Conservation (phyloP, 53 echinoderm and acorn worm genomes). For the Pentamera pediparva region DNA sequence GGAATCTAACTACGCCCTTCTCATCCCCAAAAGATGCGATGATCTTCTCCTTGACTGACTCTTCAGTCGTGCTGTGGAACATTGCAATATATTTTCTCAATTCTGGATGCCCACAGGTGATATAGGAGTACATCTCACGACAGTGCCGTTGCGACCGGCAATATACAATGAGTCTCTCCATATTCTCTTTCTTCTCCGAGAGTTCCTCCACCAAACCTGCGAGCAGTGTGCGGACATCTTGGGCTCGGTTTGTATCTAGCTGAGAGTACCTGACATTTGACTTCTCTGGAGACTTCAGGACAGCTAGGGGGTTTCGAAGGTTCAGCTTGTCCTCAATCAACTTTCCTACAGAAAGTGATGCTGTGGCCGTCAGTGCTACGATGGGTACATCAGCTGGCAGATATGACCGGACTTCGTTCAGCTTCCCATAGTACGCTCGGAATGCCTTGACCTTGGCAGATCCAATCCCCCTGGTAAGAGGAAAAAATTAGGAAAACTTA, state of each 20-base stretch:
- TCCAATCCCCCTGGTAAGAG: not conserved
- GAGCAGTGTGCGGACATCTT: not conserved
- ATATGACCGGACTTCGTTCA: slow-evolving; percentile 9
- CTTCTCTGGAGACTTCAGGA: slow-evolving; percentile 26
- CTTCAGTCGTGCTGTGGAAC: slow-evolving; percentile 15
- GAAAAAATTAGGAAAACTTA: not conserved
- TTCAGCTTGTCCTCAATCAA: slow-evolving; percentile 1
- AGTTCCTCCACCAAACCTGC: slow-evolving; percentile 9
- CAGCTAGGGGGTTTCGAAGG: not conserved
- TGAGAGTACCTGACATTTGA: slow-evolving; percentile 17
- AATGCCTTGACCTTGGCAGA: slow-evolving; percentile 19
- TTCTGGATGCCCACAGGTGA: not conserved
- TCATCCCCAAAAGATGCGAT: slow-evolving; percentile 16
- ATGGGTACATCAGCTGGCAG: slow-evolving; percentile 5
- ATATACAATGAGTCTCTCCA: slow-evolving; percentile 27
- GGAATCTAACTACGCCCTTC: slow-evolving; percentile 29
- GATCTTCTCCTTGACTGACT: slow-evolving; percentile 27
- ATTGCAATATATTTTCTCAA: slow-evolving; percentile 2
- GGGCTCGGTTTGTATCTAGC: not conserved
- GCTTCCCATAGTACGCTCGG: slow-evolving; percentile 1
- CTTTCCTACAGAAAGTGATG: slow-evolving; percentile 6
- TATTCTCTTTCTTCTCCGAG: not conserved
- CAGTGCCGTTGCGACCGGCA: slow-evolving; percentile 14
- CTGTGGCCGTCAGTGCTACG: slow-evolving; percentile 31
- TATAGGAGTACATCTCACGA: slow-evolving; percentile 2